phyloP scores from a whole-genome alignment of 2,888 invertebrate genomes.

The Caradrina kadenii region DNA sequence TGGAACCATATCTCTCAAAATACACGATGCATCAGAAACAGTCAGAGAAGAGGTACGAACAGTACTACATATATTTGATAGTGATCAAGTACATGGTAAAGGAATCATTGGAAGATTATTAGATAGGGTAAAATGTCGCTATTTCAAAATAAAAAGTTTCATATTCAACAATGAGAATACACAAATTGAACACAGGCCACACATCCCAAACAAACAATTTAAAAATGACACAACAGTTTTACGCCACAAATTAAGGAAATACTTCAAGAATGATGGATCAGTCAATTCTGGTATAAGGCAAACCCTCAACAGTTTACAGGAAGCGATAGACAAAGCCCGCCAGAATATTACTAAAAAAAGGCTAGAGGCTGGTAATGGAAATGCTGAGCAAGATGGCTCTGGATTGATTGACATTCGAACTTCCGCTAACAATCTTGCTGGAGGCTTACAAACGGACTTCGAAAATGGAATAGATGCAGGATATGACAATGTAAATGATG shows the following conservation, averaged over 20 bases:
- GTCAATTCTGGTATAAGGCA: conserved; percentile 23
- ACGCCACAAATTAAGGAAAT: conserved; percentile 51
- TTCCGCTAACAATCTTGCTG: conserved; percentile 1
- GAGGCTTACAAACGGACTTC: conserved; percentile 4
- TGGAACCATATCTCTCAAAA: conserved; percentile 54
- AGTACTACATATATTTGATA: conserved; percentile 56
- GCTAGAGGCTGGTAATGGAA: conserved; percentile 5
- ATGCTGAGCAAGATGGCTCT: conserved; percentile 35
- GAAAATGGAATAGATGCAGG: conserved; percentile 32
- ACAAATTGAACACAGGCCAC: conserved; percentile 20
- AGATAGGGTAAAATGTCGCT: conserved; percentile 44
- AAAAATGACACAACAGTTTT: conserved; percentile 43
- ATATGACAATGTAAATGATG: conserved; percentile 34
- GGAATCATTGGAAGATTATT: conserved; percentile 60
- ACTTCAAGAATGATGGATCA: conserved; percentile 53
- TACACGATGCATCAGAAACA: conserved; percentile 47
- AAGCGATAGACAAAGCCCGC: conserved; percentile 30
- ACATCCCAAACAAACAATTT: not conserved
- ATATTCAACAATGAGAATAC: conserved; percentile 22
- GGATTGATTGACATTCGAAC: conserved; percentile 51
- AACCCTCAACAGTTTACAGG: conserved; percentile 39
- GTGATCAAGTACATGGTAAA: conserved; percentile 44
- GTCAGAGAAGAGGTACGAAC: conserved; percentile 37
- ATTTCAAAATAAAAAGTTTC: conserved; percentile 52
- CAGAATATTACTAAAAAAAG: conserved; percentile 29